Evolutionary conservation across 2,888 invertebrate genomes (phyloP).

Genomic region (Plusia festucae): DNA sequence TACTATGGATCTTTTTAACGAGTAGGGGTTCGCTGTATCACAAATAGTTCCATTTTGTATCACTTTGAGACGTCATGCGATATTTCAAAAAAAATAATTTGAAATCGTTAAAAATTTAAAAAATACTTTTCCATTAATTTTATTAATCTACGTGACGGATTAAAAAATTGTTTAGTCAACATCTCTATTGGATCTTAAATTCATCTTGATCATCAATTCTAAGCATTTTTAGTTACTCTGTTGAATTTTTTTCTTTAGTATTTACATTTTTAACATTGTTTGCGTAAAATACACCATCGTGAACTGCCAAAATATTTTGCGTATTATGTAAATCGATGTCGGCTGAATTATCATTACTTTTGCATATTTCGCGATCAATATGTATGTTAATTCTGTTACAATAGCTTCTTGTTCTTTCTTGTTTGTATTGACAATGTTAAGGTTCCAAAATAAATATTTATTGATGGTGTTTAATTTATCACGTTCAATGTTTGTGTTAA

Average conservation of each 20-base stretch:
- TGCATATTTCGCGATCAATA: slow-evolving; percentile 12
- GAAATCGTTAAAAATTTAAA: no score
- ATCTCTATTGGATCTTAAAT: no score
- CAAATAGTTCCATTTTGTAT: no score
- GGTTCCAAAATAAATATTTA: slow-evolving; percentile 10
- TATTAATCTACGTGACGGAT: no score
- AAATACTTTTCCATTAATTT: no score
- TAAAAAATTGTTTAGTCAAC: no score
- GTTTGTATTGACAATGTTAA: neutral
- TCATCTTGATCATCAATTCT: neutral
- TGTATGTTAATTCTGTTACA: slow-evolving; percentile 34
- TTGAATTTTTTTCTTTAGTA: slow-evolving; percentile 6
- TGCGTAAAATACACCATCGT: neutral
- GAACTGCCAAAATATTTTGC: neutral
- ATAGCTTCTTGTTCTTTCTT: slow-evolving; percentile 30
- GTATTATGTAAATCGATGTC: slow-evolving; percentile 18
- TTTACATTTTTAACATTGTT: slow-evolving; percentile 5
- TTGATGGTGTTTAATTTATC: neutral
- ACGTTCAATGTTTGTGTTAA: slow-evolving; percentile 6
- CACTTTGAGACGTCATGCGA: no score
- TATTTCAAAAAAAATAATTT: no score
- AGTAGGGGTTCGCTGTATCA: no score
- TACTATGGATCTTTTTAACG: no score
- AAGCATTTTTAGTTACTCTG: neutral
- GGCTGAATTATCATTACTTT: slow-evolving; percentile 21